Evolutionary conservation across 2,113 vertebrate genomes (phyloP).

Genomic region (Pelecanus crispus): DNA sequence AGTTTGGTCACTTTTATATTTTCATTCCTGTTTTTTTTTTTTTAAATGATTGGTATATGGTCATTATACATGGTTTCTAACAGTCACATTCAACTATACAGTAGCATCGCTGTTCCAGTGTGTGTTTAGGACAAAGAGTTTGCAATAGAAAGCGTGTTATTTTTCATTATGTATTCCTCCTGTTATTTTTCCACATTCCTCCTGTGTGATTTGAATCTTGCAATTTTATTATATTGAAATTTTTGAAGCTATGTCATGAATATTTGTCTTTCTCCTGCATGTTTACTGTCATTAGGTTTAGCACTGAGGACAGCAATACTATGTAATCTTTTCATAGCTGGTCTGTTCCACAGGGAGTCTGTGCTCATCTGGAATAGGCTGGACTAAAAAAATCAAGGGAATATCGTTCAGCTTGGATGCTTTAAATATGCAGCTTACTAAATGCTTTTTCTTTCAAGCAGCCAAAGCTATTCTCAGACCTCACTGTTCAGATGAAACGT

Average conservation of each 20-base stretch:
- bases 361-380: background rate
- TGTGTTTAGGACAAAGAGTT: background rate
- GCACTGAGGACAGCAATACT: background rate
- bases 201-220: background rate
- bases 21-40: background rate
- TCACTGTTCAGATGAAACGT: background rate
- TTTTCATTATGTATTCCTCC: background rate
- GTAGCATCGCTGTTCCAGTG: background rate
- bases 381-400: background rate
- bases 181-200: background rate
- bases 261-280: background rate
- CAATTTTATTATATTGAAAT: background rate
- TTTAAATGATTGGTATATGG: rapidly evolving
- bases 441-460: background rate
- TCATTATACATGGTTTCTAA: background rate
- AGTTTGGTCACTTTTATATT: background rate
- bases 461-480: background rate
- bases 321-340: background rate
- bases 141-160: background rate
- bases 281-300: background rate
- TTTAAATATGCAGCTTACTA: background rate
- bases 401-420: background rate
- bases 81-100: background rate
- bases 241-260: background rate
- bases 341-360: background rate